Evolutionary conservation across 2,797 vertebrate species (phyloP).

Genomic region (Sphenodon punctatus): DNA sequence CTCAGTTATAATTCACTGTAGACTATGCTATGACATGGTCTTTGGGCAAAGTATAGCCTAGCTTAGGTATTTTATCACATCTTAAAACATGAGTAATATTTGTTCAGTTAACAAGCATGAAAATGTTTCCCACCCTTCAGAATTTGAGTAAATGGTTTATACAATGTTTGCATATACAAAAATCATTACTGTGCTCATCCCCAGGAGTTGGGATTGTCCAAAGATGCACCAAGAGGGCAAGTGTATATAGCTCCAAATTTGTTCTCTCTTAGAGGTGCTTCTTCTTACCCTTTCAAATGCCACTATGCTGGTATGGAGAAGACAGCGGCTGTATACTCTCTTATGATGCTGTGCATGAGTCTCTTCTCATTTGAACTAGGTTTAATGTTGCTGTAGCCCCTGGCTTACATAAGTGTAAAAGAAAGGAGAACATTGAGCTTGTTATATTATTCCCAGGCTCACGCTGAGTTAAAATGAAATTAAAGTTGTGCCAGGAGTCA

Average conservation of each 20-base stretch:
- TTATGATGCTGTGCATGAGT: not conserved
- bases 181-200: not conserved
- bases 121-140: not conserved
- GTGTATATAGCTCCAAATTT: not conserved
- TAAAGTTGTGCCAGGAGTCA: too few relatives aligned
- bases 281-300: not conserved
- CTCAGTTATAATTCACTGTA: slow-evolving; percentile 14
- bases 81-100: too few relatives aligned
- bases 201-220: accelerated
- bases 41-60: slow-evolving; percentile 19
- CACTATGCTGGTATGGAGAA: not conserved
- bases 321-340: not conserved
- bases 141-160: slow-evolving; percentile 5
- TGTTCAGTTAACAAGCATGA: not conserved
- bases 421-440: not conserved
- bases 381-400: not conserved
- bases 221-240: not conserved
- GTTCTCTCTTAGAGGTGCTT: not conserved
- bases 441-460: not conserved
- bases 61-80: too few relatives aligned
- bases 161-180: not conserved
- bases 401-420: not conserved
- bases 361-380: not conserved
- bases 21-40: slow-evolving; percentile 23
- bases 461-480: not conserved